These are phyloP conservation scores for Lasioglossum vierecki DNA, from an alignment of 2,888 invertebrate genomes.

Conservation along the genomic window DNA sequence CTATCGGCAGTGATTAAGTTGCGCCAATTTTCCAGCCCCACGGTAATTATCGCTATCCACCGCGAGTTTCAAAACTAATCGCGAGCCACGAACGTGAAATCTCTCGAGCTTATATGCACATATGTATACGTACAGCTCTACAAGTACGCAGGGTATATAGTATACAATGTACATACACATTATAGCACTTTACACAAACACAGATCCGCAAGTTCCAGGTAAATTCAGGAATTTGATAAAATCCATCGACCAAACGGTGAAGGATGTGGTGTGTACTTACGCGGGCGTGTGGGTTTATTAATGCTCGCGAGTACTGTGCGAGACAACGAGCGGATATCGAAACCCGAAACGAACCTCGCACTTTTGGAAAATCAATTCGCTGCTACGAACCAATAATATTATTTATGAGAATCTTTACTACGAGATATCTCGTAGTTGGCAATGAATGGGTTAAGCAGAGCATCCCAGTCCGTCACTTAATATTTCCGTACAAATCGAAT, in stretches of 20 bases:
- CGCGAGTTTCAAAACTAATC: conserved; percentile 1
- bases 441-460: too few species aligned
- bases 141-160: too few species aligned
- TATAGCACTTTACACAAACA: too few species aligned
- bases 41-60: background rate
- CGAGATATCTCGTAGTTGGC: too few species aligned
- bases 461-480: too few species aligned
- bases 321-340: too few species aligned
- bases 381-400: too few species aligned
- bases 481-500: too few species aligned
- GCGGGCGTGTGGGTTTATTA: background rate
- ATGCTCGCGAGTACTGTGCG: background rate
- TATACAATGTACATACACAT: too few species aligned
- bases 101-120: background rate
- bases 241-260: background rate
- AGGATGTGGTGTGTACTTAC: background rate
- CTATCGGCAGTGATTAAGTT: background rate
- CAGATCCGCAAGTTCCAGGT: background rate
- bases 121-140: background rate
- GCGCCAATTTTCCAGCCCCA: background rate
- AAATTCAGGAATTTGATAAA: conserved; percentile 3
- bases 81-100: background rate
- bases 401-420: too few species aligned
- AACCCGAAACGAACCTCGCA: too few species aligned
- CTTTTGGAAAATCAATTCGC: too few species aligned